Base-by-base conservation (phyloP, 1,140 invertebrate species). In the Bombus cullumanus region DNA sequence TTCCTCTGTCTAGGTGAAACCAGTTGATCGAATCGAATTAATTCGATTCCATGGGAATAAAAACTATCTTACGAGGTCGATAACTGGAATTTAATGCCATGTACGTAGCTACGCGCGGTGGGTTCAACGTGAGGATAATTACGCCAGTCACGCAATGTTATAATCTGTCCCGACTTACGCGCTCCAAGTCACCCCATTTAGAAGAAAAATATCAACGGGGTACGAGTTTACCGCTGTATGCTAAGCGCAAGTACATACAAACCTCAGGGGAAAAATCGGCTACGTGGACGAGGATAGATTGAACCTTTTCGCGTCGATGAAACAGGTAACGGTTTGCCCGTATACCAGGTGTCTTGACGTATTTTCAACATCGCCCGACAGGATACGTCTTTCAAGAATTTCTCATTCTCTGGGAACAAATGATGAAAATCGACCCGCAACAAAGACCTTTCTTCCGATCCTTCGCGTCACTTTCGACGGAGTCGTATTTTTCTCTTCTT, bases 301-400 rank as follows among this genome's bases (percentile, higher is more conserved):
- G 12, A 69, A 57, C 53, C 41, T 80, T 83, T 86, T 82, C 59
- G 47, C 64, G 43, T 57, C 57, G 62, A 86, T 81, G 72, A 68
- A 80, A 57, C 88, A 43, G 39, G 64, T 90, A 90, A 90, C 89
- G 89, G 88, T 90, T 79, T 18, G 62, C 39, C 47, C 47, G 53
- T n/a, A 77, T n/a, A 79, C 41, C 66, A 81, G 37, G 18, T 73
- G 53, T 28, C 41, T 59, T 34, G 18, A 41, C 69, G 57, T 47
- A 47, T 62, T 78, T 72, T 28, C 47, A 39, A 72, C 76, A 47
- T 83, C 43, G 43, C 22, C 34, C 0, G 28, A 53, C 28, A 12
- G 39, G 28, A 9, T 39, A 28, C 22, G 10, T 59, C 69, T 41
- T n/a, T 43, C 22, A 13, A 10, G 31, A 34, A 47, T 3, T 15